Evolutionary conservation across 2,797 vertebrate genomes (phyloP), one percentile per base, ranked within the genome.

Genomic region (Sebastes ruberrimus): DNA sequence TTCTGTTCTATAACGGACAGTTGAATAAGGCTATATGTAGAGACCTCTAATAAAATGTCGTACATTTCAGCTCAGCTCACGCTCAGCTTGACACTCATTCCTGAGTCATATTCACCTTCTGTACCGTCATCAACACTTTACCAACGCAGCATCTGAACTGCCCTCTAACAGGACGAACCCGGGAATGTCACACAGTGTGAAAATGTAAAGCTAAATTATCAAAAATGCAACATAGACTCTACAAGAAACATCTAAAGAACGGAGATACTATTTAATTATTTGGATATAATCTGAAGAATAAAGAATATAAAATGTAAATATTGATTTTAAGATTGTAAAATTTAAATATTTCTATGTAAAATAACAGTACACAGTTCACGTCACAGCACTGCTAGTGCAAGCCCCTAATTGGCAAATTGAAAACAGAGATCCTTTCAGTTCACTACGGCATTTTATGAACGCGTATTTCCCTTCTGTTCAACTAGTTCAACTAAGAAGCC

Each of bases 1-100:
- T 6, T 78, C 86, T 89, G 89, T 86, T 90, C 86, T 89, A 85
- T 52, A 87, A 92, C 82, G 60, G 85, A 90, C 84, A 86, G 88
- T 60, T 78, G 63, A 86, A 86, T 86, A 86, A 88, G 85, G 86
- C 80, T 86, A 66, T 86, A 66, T 67, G 74, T 25, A 76, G 60
- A 81, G 42, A 76, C 59, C 42, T 76, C 73, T 61, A 74, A 79
- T 78, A 22, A 85, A 77, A 70, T 46, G 25, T 49, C 52, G 6
- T 61, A 79, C 35, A 59, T 72, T 80, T 85, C 38, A 80, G 23
- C 76, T 84, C 42, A 76, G 72, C 56, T 60, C 33, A 49, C 11
- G 22, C 69, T 76, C 78, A 75, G 56, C 52, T 74, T 14, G 28
- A 83, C 73, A 66, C 70, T 80, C 57, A 7, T 55, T 74, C 63